Evolutionary conservation across 2,888 invertebrate genomes (phyloP).

Genomic region (Rhabditophanes sp.): DNA sequence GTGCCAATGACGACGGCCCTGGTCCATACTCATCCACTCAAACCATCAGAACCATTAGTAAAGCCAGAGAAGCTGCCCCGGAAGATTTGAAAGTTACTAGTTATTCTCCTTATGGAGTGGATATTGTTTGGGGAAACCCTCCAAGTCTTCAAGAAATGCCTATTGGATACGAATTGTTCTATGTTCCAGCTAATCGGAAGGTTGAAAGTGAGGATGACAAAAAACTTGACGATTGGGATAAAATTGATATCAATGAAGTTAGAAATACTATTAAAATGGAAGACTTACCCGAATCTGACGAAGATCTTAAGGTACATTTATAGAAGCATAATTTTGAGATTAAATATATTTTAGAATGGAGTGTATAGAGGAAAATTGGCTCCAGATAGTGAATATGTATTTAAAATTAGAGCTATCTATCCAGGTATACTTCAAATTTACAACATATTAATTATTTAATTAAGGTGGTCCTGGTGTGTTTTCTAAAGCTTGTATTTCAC

Average conservation of each 20-base stretch:
- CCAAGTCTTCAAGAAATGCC: conserved; percentile 25
- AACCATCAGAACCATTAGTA: conserved; percentile 7
- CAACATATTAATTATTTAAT: too few relatives aligned
- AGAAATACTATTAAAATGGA: too few relatives aligned
- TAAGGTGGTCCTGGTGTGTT: conserved; percentile 42
- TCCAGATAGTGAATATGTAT: conserved; percentile 41
- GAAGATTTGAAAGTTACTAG: conserved; percentile 35
- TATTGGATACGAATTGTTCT: conserved; percentile 36
- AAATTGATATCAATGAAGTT: conserved; percentile 13
- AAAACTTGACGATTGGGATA: conserved; percentile 25
- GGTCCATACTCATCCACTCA: conserved; percentile 42
- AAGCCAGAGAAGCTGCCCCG: conserved; percentile 36
- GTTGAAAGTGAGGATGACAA: conserved; percentile 36
- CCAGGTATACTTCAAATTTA: too few relatives aligned
- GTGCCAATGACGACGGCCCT: conserved; percentile 40
- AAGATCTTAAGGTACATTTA: too few relatives aligned
- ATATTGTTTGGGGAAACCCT: conserved; percentile 34
- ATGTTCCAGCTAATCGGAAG: conserved; percentile 35
- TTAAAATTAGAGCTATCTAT: conserved; percentile 42
- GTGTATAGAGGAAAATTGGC: too few relatives aligned
- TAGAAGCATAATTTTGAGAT: too few relatives aligned
- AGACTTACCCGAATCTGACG: too few relatives aligned
- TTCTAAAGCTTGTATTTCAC: conserved; percentile 43
- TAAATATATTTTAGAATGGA: too few relatives aligned
- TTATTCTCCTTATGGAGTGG: conserved; percentile 31